Percentiles rank a stretch among this genome's conserved stretches.
These are phyloP conservation scores for Drosophila infuscata DNA, from an alignment of 2,888 invertebrate genomes.

Conservation along the genomic window DNA sequence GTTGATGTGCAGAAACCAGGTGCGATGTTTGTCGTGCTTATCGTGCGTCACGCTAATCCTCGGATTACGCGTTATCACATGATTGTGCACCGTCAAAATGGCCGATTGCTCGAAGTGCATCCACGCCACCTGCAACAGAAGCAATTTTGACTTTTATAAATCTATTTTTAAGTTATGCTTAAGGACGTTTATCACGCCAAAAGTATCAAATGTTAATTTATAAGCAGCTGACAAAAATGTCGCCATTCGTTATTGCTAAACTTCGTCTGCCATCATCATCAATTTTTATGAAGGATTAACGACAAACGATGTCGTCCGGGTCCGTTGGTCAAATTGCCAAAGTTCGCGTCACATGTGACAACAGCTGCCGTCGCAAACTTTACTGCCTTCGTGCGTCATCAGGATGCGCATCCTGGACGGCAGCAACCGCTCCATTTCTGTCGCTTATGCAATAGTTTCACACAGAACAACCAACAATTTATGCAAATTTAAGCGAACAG, in stretches of 20 bases:
- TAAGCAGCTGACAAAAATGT: conserved; percentile 68
- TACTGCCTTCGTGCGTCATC: conserved; percentile 44
- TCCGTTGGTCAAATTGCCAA: conserved; percentile 63
- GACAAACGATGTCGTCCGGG: conserved; percentile 41
- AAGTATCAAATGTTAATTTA: conserved; percentile 63
- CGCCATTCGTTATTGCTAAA: conserved; percentile 64
- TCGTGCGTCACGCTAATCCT: conserved; percentile 96
- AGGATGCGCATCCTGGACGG: conserved; percentile 35
- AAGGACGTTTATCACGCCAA: conserved; percentile 18
- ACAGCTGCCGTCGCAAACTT: conserved; percentile 53
- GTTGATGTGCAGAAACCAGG: conserved; percentile 96
- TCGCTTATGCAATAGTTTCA: conserved; percentile 62
- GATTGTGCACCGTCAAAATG: conserved; percentile 96
- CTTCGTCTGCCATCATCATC: conserved; percentile 70
- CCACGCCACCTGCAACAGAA: conserved; percentile 93
- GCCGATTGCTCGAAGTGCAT: conserved; percentile 98
- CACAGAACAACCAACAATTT: conserved; percentile 61
- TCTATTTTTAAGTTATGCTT: conserved; percentile 21
- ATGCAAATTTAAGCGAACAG: conserved; percentile 69
- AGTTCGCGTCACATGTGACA: conserved; percentile 70
- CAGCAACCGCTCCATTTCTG: conserved; percentile 2
- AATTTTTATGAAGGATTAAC: conserved; percentile 80
- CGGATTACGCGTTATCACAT: conserved; percentile 97
- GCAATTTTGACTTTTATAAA: conserved; percentile 7
- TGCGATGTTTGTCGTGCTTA: conserved; percentile 92